Conservation (phyloP, 1,140 invertebrate species). For the Marisa cornuarietis region DNA sequence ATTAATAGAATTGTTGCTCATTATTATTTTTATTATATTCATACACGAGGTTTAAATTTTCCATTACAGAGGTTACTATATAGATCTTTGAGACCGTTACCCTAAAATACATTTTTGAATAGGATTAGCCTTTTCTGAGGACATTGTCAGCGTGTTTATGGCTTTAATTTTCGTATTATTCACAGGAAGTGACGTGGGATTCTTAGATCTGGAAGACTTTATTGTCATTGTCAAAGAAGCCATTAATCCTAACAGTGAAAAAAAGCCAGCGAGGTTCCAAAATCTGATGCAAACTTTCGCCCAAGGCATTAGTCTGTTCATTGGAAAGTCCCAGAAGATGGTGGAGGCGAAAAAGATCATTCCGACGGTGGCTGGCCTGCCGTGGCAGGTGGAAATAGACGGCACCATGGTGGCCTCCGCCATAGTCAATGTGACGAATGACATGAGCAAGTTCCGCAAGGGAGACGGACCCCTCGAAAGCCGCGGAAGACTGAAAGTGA, state of each 20-base stretch:
- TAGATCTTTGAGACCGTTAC: background rate
- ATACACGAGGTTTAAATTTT: too few species aligned
- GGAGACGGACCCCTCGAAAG: background rate
- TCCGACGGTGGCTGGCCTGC: background rate
- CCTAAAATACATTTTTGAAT: background rate
- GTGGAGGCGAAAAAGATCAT: constrained; percentile 11
- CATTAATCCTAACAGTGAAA: background rate
- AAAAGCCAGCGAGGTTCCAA: background rate
- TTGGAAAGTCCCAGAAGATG: constrained; percentile 21
- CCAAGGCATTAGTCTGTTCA: background rate
- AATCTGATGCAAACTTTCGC: background rate
- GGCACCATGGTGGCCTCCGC: constrained; percentile 16
- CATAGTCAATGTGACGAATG: background rate
- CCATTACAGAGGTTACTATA: background rate
- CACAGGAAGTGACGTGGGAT: constrained; percentile 5
- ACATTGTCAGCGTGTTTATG: background rate
- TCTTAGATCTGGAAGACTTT: background rate
- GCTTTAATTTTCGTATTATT: background rate
- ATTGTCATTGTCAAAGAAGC: background rate
- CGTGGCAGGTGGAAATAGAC: background rate
- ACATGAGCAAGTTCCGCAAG: background rate
- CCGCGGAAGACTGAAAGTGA: too few species aligned
- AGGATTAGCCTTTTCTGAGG: background rate
- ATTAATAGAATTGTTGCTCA: too few species aligned
- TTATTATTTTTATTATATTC: too few species aligned